A percentile compares a stretch with the other conserved stretches of the same genome.
Evolutionary conservation across 2,888 invertebrate genomes (phyloP).

Genomic region (Parnassius mnemosyne): DNA sequence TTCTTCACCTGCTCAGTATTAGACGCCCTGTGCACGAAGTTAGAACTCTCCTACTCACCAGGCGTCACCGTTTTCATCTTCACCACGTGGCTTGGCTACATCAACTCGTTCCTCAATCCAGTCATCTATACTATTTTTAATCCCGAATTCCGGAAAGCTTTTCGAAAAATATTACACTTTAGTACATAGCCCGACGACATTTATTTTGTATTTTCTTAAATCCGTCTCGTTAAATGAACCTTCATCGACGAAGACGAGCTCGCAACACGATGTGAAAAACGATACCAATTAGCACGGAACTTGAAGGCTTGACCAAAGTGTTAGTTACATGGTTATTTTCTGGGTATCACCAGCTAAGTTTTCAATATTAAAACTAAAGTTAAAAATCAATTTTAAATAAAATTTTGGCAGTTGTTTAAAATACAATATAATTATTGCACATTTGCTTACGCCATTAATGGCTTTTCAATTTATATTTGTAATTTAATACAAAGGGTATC

Average conservation of each 20-base stretch:
- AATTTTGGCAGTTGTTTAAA: no score
- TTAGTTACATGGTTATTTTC: background rate
- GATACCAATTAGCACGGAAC: background rate
- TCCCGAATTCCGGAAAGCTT: constrained; percentile 98
- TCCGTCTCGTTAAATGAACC: background rate
- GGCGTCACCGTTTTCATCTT: constrained; percentile 94
- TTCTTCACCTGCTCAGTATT: constrained; percentile 99
- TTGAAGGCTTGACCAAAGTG: no score
- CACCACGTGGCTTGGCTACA: constrained; percentile 99
- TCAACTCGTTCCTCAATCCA: constrained; percentile 96
- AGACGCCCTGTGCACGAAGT: constrained; percentile 96
- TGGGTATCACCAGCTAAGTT: no score
- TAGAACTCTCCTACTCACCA: constrained; percentile 88
- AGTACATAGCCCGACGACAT: constrained; percentile 77
- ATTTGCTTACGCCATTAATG: no score
- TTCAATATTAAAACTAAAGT: no score
- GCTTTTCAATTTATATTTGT: no score
- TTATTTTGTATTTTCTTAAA: constrained; percentile 71
- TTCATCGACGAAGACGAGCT: background rate
- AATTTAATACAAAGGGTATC: no score
- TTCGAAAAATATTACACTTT: constrained; percentile 93
- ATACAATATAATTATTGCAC: no score
- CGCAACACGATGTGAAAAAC: background rate
- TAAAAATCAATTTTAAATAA: no score
- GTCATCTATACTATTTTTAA: constrained; percentile 98